Conservation (phyloP, 2,113 vertebrate species). For the Manacus vitellinus region DNA sequence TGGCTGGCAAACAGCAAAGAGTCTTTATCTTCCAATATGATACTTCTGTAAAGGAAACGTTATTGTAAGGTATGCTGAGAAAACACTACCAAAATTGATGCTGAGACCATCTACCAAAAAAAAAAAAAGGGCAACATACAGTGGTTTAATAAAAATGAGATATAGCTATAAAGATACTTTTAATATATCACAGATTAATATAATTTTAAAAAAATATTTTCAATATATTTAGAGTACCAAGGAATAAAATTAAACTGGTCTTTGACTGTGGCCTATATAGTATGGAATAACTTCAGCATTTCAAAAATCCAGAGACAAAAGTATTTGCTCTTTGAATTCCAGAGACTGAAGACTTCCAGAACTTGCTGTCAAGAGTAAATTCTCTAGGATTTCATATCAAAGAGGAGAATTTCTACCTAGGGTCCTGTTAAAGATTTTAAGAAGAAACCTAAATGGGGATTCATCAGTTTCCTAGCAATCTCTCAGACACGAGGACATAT, state of each 20-base stretch:
- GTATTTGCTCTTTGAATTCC: background rate
- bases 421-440: slow-evolving; percentile 27
- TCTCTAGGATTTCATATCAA: slow-evolving; percentile 60
- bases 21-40: background rate
- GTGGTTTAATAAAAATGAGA: background rate
- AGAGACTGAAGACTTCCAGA: slow-evolving; percentile 53
- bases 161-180: background rate
- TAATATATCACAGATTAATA: background rate
- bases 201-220: background rate
- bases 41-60: background rate
- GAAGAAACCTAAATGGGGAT: background rate
- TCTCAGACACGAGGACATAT: background rate
- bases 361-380: slow-evolving; percentile 48
- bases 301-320: background rate
- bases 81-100: background rate
- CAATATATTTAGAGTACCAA: background rate
- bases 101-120: background rate
- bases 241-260: background rate
- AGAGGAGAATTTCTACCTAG: slow-evolving; percentile 19
- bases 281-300: background rate
- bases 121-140: background rate
- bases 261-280: background rate
- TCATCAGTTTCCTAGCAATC: background rate
- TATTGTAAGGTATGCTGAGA: background rate
- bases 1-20: background rate